Evolutionary conservation across 2,797 vertebrate species (phyloP).

Genomic region (Poeciliopsis presidionis): DNA sequence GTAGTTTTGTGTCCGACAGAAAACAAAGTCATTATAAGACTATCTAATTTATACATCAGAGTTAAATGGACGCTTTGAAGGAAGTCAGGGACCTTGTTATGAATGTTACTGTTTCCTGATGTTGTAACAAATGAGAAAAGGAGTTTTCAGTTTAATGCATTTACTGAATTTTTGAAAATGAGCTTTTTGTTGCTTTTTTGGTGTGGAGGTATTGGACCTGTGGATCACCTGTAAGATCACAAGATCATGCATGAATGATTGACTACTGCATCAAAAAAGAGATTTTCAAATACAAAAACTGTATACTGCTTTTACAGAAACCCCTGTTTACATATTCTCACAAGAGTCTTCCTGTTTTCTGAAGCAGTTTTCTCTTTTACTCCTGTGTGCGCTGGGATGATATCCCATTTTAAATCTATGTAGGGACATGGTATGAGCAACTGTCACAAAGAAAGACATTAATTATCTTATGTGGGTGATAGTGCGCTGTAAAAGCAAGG

Average conservation of each 20-base stretch:
- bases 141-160: not conserved
- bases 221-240: not conserved
- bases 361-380: not conserved
- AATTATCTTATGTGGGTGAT: not conserved
- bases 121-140: not conserved
- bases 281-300: not conserved
- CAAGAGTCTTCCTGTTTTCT: not conserved
- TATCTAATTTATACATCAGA: not conserved
- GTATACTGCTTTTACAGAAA: not conserved
- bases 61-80: not conserved
- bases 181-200: not conserved
- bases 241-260: not conserved
- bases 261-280: not conserved
- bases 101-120: not conserved
- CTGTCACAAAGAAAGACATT: not conserved
- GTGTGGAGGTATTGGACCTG: not conserved
- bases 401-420: constrained; percentile 8
- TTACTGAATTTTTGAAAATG: not conserved
- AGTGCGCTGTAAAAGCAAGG: not conserved
- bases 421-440: not conserved
- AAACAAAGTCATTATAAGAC: not conserved
- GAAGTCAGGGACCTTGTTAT: no score
- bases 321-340: not conserved
- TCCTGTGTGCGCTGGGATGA: not conserved
- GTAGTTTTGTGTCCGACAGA: not conserved